Base-by-base conservation (phyloP, 2,888 invertebrate genomes). In the Athalia rosae region DNA sequence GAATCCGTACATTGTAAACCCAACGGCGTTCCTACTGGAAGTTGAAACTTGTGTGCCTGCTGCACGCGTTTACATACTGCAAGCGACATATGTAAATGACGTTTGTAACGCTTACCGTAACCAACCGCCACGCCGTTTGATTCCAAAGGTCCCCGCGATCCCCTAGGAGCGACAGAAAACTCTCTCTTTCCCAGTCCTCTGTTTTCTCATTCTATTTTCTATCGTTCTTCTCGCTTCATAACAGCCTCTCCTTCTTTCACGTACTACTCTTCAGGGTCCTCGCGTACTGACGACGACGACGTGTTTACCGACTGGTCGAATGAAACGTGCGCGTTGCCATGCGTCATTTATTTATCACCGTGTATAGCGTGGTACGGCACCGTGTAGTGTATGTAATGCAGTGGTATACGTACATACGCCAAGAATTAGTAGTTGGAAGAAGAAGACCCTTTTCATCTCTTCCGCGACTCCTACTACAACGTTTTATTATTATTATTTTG, bases 31-130 rank as follows among this genome's bases (percentile, higher is more conserved):
- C 28, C 28, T 28, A 28, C 28, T 28, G 28, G 28, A 28, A 28
- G 28, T 28, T 28, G 28, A 28, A 28, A 28, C 28, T 28, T 28
- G 28, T 28, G 28, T 28, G 28, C 28, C 28, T 28, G 28, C 28
- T 28, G 28, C 28, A 28, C 28, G 28, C 28, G 28, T 28, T 28
- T 28, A 28, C 28, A 28, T 28, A 28, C 28, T 28, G 7, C 7
- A 41, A 58, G 83, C 79, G 79, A 80, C 83, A 79, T 81, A 84
- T 84, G 83, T 80, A 84, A 85, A 85, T 83, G 82, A 85, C 81
- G 80, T 77, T 79, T 79, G 81, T 78, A 71, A 71, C 58, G 71
- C 71, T 58, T 58, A 71, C 58, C 71, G 71, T 71, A 41, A 11
- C 13, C n/a, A n/a, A n/a, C 59, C 13, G 15, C 13, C 59, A n/a